Evolutionary conservation across 2,113 vertebrate species (phyloP).

Genomic region (Isichthys henryi): DNA sequence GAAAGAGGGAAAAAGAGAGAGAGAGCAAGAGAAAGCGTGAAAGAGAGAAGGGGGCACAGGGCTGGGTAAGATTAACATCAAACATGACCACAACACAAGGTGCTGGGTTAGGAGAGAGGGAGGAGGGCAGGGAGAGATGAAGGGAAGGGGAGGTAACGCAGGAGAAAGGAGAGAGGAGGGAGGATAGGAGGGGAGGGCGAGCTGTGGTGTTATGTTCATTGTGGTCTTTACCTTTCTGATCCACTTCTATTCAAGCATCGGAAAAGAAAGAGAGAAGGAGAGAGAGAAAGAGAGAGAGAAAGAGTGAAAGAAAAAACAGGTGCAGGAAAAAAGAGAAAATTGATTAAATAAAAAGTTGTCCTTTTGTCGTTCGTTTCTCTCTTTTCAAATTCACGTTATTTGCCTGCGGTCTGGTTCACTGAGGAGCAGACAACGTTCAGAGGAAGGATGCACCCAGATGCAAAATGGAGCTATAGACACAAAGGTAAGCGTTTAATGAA

Average conservation of each 20-base stretch:
- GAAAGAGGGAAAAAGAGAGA: conserved; percentile 6
- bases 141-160: conserved; percentile 38
- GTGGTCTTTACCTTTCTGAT: conserved; percentile 96
- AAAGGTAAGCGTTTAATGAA: conserved; percentile 49
- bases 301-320: conserved; percentile 76
- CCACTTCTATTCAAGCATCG: conserved; percentile 99
- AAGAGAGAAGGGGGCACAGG: conserved; percentile 29
- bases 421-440: conserved; percentile 40
- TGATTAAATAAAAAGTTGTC: conserved; percentile 80
- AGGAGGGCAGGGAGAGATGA: conserved; percentile 44
- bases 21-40: neutral
- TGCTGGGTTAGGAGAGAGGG: conserved; percentile 75
- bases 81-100: conserved; percentile 84
- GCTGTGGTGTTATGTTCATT: conserved; percentile 80
- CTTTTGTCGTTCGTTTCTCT: conserved; percentile 41
- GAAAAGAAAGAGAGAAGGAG: conserved; percentile 79
- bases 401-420: conserved; percentile 55
- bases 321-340: conserved; percentile 82
- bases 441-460: conserved; percentile 60
- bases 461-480: conserved; percentile 59
- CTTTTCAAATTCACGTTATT: conserved; percentile 47
- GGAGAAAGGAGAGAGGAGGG: conserved; percentile 40
- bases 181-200: conserved; percentile 53
- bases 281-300: conserved; percentile 77
- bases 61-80: conserved; percentile 70